Evolutionary conservation across 2,888 invertebrate species (phyloP).

Genomic region (Netelia melanura): DNA sequence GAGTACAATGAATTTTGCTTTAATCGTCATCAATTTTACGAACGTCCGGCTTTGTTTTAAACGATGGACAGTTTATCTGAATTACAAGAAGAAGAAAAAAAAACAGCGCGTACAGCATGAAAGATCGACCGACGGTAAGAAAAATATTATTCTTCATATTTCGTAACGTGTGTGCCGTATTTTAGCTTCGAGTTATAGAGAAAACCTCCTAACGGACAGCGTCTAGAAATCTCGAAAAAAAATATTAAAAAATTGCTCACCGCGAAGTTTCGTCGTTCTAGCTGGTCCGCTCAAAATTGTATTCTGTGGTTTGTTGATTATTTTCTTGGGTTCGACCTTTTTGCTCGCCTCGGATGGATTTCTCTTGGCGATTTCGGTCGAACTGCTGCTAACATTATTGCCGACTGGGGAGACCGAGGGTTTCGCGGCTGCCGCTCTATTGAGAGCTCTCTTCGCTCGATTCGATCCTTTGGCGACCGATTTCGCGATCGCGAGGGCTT

Average conservation of each 20-base stretch:
- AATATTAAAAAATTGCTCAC: conserved; percentile 71
- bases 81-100: too few relatives aligned
- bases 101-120: too few relatives aligned
- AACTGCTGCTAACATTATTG: conserved; percentile 68
- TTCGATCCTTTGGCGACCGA: conserved; percentile 81
- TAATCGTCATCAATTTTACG: too few relatives aligned
- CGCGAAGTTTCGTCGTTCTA: conserved; percentile 79
- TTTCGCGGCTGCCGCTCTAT: conserved; percentile 75
- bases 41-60: too few relatives aligned
- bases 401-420: conserved; percentile 52
- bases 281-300: conserved; percentile 74
- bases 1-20: too few relatives aligned
- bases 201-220: too few relatives aligned
- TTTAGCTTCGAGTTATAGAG: too few relatives aligned
- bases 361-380: conserved; percentile 62
- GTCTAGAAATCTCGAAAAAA: neutral
- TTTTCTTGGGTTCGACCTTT: conserved; percentile 78
- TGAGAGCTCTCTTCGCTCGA: conserved; percentile 82
- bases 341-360: conserved; percentile 71
- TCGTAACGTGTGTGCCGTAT: too few relatives aligned
- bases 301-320: conserved; percentile 71
- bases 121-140: too few relatives aligned
- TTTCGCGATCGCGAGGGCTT: conserved; percentile 79
- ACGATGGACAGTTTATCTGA: too few relatives aligned
- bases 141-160: too few relatives aligned